phyloP scores from a whole-genome alignment of 2,888 invertebrate genomes.

The Adelphocoris suturalis region DNA sequence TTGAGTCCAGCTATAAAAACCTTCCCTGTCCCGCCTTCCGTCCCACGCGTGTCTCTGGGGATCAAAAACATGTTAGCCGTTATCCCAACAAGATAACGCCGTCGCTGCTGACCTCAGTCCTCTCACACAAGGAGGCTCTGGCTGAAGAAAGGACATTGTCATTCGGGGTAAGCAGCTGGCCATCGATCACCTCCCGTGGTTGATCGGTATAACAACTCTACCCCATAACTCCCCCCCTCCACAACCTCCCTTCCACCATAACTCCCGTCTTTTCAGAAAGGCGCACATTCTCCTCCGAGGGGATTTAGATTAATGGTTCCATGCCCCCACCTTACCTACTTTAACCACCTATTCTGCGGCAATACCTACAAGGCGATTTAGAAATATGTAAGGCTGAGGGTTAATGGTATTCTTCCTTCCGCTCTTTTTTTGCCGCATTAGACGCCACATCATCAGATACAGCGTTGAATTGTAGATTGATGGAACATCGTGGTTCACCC shows the following conservation, averaged over 20 bases:
- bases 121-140: not conserved
- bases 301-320: constrained; percentile 31
- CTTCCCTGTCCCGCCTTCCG: no score
- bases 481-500: no score
- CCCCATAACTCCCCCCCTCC: not conserved
- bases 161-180: not conserved
- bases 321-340: not conserved
- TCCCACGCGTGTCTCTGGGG: not conserved
- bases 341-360: constrained; percentile 3
- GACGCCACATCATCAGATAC: not conserved
- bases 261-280: not conserved
- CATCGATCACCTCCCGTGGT: not conserved
- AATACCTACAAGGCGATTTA: not conserved
- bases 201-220: not conserved
- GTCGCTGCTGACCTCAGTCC: constrained; percentile 18
- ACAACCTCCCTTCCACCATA: not conserved
- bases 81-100: not conserved
- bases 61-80: not conserved
- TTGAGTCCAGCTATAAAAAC: no score
- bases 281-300: not conserved
- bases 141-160: not conserved
- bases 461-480: no score
- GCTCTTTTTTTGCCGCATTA: not conserved
- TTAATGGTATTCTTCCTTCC: not conserved
- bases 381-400: not conserved